Evolutionary conservation across 1,140 invertebrate species (phyloP).

Genomic region (Pseudomyrmex dendroicus): DNA sequence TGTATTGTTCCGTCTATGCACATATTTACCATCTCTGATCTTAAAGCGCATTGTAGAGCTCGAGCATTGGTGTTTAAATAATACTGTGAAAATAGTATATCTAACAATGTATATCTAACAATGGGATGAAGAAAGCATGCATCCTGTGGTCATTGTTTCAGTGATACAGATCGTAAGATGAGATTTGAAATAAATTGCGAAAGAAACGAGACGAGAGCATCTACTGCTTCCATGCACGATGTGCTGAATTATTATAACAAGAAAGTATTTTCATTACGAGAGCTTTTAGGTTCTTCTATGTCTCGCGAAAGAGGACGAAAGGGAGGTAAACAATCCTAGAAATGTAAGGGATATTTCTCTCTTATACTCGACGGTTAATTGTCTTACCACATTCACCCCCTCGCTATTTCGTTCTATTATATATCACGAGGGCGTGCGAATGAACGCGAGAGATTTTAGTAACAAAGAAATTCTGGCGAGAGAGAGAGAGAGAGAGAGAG

Average conservation of each 20-base stretch:
- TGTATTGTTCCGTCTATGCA: too few species aligned
- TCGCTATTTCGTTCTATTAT: conserved; percentile 46
- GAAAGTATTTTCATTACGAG: conserved; percentile 80
- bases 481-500: not conserved
- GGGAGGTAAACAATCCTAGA: conserved; percentile 41
- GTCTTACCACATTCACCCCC: conserved; percentile 47
- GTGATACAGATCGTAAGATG: conserved; percentile 44
- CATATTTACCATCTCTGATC: conserved; percentile 7
- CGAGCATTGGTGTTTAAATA: conserved; percentile 24
- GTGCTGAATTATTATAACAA: conserved; percentile 68
- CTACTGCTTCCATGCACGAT: too few species aligned
- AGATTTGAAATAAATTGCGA: conserved; percentile 67
- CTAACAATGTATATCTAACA: not conserved
- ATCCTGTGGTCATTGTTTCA: conserved; percentile 58
- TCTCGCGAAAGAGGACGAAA: conserved; percentile 27
- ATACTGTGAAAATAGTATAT: conserved; percentile 53
- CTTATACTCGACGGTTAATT: conserved; percentile 52
- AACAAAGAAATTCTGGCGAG: conserved; percentile 25
- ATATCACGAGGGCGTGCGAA: not conserved
- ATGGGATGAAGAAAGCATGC: conserved; percentile 8
- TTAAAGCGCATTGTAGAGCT: not conserved
- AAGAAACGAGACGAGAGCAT: conserved; percentile 41
- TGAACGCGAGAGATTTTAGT: not conserved
- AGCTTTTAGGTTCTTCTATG: conserved; percentile 54
- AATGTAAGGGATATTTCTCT: conserved; percentile 61